phyloP scores from a whole-genome alignment of 2,888 invertebrate species.

The Poecilobothrus nobilitatus region DNA sequence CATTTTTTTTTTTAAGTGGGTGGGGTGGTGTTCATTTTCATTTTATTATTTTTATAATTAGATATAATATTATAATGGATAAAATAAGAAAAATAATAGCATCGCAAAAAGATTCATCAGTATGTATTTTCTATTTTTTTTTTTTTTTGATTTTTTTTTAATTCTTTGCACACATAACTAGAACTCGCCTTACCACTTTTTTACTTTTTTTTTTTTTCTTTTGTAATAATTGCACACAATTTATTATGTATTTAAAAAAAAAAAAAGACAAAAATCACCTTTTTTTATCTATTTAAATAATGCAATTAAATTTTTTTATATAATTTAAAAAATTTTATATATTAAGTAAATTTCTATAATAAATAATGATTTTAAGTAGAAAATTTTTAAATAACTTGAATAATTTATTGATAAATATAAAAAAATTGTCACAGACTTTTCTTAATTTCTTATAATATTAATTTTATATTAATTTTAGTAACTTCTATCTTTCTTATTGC shows the following conservation, averaged over 20 bases:
- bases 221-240: too few species aligned
- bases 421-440: background rate
- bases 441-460: too few species aligned
- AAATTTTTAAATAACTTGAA: background rate
- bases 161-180: background rate
- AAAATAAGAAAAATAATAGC: background rate
- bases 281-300: too few species aligned
- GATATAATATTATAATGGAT: background rate
- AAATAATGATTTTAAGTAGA: background rate
- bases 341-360: background rate
- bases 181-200: background rate
- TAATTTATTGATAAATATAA: background rate
- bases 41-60: background rate
- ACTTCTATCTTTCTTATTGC: too few species aligned
- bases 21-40: background rate
- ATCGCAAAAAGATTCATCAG: background rate
- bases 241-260: too few species aligned
- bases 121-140: too few species aligned
- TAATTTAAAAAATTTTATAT: background rate
- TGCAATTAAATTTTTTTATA: too few species aligned
- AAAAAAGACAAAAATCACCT: too few species aligned
- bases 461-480: too few species aligned
- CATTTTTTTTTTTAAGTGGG: background rate
- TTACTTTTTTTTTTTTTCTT: too few species aligned
- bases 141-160: background rate